These are phyloP conservation scores for Microtus pennsylvanicus DNA, from an alignment of 2,113 vertebrate species.

Conservation along the genomic window DNA sequence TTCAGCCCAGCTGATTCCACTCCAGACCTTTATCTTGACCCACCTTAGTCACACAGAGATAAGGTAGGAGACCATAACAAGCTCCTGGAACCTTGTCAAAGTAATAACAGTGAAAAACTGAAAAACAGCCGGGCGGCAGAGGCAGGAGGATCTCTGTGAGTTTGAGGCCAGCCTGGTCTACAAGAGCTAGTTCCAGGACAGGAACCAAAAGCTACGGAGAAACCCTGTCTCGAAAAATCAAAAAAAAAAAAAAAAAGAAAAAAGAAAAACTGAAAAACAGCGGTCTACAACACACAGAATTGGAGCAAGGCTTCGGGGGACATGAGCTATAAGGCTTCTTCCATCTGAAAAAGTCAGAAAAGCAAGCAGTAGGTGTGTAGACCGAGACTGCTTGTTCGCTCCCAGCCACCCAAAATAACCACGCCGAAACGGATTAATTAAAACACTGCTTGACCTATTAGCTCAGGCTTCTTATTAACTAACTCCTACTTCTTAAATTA, in stretches of 20 bases:
- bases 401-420: too few relatives aligned
- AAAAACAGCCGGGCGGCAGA: neutral
- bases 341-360: neutral
- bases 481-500: too few relatives aligned
- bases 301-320: neutral
- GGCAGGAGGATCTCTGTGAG: too few relatives aligned
- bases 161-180: too few relatives aligned
- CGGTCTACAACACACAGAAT: neutral
- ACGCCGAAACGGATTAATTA: too few relatives aligned
- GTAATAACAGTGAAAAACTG: neutral
- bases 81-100: neutral
- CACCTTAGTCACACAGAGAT: neutral
- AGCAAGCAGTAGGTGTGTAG: neutral
- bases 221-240: too few relatives aligned
- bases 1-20: conserved; percentile 31
- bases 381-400: too few relatives aligned
- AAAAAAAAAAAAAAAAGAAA: too few relatives aligned
- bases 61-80: neutral
- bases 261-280: neutral
- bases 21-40: neutral
- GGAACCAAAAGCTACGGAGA: too few relatives aligned
- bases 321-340: neutral
- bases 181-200: too few relatives aligned
- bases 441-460: too few relatives aligned
- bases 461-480: too few relatives aligned